A percentile compares a stretch with the other conserved stretches of the same genome.
Conservation (phyloP, 2,113 vertebrate genomes). For the Cheilinus undulatus region DNA sequence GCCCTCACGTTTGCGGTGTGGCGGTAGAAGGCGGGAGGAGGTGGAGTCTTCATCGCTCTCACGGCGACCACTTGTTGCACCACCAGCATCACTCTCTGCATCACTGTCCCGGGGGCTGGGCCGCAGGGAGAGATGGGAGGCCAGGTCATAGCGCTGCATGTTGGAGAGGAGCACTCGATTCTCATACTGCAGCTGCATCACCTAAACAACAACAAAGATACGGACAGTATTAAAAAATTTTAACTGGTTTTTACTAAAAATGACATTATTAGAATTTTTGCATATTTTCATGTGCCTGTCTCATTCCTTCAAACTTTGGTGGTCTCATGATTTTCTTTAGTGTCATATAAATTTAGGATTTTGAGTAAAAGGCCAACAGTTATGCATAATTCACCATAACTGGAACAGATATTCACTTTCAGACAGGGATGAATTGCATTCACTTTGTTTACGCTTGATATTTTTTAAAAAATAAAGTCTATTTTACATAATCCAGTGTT, state of each 20-base stretch:
- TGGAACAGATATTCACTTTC: too few relatives aligned
- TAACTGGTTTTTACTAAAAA: too few relatives aligned
- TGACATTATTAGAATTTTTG: not conserved
- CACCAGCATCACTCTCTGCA: constrained; percentile 89
- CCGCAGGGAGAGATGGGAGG: constrained; percentile 90
- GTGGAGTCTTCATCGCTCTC: constrained; percentile 92
- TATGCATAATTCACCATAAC: too few relatives aligned
- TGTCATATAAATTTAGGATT: too few relatives aligned
- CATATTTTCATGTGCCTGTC: not conserved
- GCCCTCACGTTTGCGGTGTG: constrained; percentile 95
- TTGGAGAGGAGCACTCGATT: constrained; percentile 96
- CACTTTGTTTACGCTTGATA: too few relatives aligned
- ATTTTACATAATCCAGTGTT: too few relatives aligned
- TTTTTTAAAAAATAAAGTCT: too few relatives aligned
- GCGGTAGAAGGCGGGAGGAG: constrained; percentile 88
- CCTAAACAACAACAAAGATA: constrained; percentile 62
- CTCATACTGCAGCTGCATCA: constrained; percentile 98
- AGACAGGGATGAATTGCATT: too few relatives aligned
- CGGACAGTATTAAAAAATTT: not conserved
- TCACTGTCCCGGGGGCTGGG: constrained; percentile 93
- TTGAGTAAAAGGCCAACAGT: too few relatives aligned
- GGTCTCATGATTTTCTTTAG: too few relatives aligned
- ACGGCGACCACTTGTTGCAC: constrained; percentile 85
- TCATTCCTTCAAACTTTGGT: not conserved
- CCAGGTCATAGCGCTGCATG: constrained; percentile 95